Evolutionary conservation across 2,113 vertebrate genomes (phyloP).

Genomic region (Mirza zaza): DNA sequence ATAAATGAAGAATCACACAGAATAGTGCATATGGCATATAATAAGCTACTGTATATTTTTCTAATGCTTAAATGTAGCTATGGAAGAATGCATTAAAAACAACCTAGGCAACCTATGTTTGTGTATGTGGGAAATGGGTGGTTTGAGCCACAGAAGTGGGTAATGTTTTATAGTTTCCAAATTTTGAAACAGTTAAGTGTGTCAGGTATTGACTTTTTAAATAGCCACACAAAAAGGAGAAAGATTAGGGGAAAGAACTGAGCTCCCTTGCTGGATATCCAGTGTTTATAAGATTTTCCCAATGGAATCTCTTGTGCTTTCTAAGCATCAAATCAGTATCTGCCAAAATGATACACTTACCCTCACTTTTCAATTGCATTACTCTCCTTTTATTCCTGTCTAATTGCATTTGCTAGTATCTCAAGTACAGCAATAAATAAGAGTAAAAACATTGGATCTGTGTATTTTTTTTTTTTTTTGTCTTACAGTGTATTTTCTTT

Average conservation of each 20-base stretch:
- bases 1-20: conserved; percentile 62
- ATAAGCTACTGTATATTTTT: neutral
- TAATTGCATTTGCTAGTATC: neutral
- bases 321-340: neutral
- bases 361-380: neutral
- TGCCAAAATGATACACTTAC: neutral
- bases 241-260: neutral
- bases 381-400: neutral
- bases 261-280: neutral
- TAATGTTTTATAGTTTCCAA: neutral
- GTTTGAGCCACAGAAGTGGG: neutral
- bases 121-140: neutral
- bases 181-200: neutral
- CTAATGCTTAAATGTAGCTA: neutral
- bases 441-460: neutral
- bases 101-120: neutral
- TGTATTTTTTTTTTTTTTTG: neutral
- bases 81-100: neutral
- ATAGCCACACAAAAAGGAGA: neutral
- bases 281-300: neutral
- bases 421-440: neutral
- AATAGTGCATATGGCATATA: neutral
- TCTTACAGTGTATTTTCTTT: neutral
- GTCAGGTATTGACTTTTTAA: neutral
- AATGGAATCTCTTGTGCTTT: neutral